A percentile compares a stretch with the other conserved stretches of the same genome.
These are phyloP conservation scores for Pitangus sulphuratus DNA, from an alignment of 2,797 vertebrate species.

Conservation along the genomic window DNA sequence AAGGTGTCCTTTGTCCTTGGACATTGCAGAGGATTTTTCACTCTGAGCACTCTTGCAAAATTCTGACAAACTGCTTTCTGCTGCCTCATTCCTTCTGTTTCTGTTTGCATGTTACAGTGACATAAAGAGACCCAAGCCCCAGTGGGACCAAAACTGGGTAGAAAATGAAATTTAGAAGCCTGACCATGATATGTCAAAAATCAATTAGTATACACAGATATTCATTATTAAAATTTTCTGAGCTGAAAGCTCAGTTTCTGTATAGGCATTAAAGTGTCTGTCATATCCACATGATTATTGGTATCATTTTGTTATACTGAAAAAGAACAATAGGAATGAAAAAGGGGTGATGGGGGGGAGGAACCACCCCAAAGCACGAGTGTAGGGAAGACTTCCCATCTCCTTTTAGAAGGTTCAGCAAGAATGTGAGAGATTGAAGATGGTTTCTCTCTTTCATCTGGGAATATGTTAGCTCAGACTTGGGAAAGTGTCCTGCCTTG, in stretches of 20 bases:
- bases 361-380: fast-evolving
- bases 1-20: neutral
- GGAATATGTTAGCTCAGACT: neutral
- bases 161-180: neutral
- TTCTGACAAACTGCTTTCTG: neutral
- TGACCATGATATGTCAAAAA: neutral
- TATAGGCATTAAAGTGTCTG: neutral
- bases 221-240: neutral
- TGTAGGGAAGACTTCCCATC: neutral
- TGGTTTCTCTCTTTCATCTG: neutral
- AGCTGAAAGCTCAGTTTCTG: neutral
- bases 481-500: neutral
- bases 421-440: neutral
- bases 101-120: neutral
- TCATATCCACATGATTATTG: neutral
- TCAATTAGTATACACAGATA: neutral
- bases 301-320: neutral
- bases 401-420: neutral
- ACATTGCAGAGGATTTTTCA: neutral
- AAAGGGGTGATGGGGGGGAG: fast-evolving
- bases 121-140: neutral
- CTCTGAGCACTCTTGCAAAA: fast-evolving
- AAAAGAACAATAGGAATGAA: neutral
- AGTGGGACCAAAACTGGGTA: neutral
- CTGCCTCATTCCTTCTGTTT: neutral